Evolutionary conservation across 1,140 invertebrate species (phyloP).

Genomic region (Rhopalosiphum maidis): DNA sequence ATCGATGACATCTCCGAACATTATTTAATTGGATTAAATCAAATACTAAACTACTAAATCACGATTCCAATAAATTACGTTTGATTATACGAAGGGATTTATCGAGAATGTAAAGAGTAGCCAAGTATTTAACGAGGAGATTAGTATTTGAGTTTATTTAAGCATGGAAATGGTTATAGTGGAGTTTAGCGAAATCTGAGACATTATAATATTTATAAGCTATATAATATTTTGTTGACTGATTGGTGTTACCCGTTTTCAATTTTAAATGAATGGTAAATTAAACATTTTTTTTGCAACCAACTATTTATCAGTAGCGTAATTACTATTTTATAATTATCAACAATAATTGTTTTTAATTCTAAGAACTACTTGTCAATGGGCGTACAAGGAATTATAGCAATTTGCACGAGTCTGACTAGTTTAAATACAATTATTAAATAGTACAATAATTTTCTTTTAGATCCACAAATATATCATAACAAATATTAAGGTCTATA

Average conservation of each 20-base stretch:
- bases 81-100: too few relatives aligned
- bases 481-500: neutral
- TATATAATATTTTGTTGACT: neutral
- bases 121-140: too few relatives aligned
- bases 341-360: neutral
- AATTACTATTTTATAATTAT: neutral
- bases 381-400: neutral
- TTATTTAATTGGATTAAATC: too few relatives aligned
- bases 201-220: neutral
- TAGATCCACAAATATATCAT: neutral
- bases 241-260: neutral
- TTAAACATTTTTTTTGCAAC: neutral
- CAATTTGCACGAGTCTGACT: neutral
- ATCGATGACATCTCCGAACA: too few relatives aligned
- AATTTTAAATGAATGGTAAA: neutral
- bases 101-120: too few relatives aligned
- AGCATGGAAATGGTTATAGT: too few relatives aligned
- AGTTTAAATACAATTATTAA: neutral
- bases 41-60: too few relatives aligned
- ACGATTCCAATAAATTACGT: too few relatives aligned
- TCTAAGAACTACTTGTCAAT: neutral
- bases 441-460: neutral
- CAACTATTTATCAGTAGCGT: neutral
- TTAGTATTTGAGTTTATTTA: too few relatives aligned
- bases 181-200: too few relatives aligned